These are phyloP conservation scores for Megaptera novaeangliae DNA, from an alignment of 2,113 vertebrate species.

Conservation along the genomic window DNA sequence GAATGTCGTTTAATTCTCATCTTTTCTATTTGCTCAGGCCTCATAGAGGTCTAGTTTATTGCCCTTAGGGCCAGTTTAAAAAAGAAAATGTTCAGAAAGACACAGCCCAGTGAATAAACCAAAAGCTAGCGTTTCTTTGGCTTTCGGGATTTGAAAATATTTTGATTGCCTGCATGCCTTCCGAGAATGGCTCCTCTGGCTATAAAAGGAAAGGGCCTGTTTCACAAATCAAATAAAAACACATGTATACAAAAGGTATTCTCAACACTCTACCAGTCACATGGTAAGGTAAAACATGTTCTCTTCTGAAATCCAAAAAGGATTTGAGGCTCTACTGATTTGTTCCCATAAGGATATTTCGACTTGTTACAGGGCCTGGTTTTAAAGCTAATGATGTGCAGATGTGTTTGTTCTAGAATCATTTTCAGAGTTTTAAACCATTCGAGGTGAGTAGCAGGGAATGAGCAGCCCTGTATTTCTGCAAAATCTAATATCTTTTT, in stretches of 20 bases:
- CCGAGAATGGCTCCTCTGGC: neutral
- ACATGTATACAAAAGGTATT: neutral
- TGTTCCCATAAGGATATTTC: neutral
- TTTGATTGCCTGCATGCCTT: constrained; percentile 18
- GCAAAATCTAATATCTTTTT: neutral
- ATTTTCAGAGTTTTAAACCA: constrained; percentile 16
- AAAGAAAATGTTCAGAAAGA: constrained; percentile 19
- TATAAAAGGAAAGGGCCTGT: neutral
- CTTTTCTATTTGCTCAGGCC: neutral
- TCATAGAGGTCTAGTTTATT: neutral
- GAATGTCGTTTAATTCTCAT: neutral
- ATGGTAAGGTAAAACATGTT: neutral
- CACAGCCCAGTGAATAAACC: neutral
- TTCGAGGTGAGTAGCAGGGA: neutral
- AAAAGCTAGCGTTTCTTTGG: neutral
- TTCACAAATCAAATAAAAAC: neutral
- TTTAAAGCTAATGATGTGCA: neutral
- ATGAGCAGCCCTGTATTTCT: neutral
- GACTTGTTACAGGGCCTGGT: neutral
- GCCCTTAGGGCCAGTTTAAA: neutral
- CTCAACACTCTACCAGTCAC: neutral
- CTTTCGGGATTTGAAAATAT: constrained; percentile 13
- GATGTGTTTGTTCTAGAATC: neutral
- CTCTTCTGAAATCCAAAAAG: neutral
- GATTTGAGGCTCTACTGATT: neutral